Percentiles rank a stretch among this genome's conserved stretches.
Evolutionary conservation across 2,797 vertebrate genomes (phyloP).

Genomic region (Cryptoblepharus egeriae): DNA sequence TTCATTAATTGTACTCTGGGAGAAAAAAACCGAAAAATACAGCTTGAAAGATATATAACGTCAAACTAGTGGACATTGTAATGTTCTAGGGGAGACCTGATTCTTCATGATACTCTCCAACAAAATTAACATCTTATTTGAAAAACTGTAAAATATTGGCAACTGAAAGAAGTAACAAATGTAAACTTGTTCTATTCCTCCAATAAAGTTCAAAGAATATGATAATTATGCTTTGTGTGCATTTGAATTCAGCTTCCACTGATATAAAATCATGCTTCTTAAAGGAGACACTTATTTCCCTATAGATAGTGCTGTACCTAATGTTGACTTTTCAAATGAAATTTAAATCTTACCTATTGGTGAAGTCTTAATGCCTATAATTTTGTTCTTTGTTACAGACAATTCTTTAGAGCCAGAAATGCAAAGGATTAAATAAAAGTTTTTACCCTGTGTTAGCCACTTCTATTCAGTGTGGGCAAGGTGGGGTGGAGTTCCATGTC

Average conservation of each 20-base stretch:
- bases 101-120: conserved; percentile 34
- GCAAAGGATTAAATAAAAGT: not conserved
- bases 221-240: conserved; percentile 28
- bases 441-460: not conserved
- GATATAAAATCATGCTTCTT: conserved; percentile 23
- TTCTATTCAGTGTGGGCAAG: not conserved
- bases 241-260: conserved; percentile 34
- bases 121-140: conserved; percentile 35
- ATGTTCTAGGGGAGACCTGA: conserved; percentile 35
- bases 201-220: conserved; percentile 14
- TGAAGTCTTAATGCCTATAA: not conserved
- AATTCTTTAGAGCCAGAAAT: conserved; percentile 3
- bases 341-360: conserved; percentile 14
- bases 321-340: conserved; percentile 5
- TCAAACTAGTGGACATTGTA: conserved; percentile 9
- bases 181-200: conserved; percentile 29
- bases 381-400: conserved; percentile 43
- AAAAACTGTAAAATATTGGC: conserved; percentile 38
- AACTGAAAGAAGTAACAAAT: conserved; percentile 40
- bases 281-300: conserved; percentile 43
- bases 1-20: conserved; percentile 13
- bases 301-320: conserved; percentile 9
- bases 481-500: too few relatives aligned
- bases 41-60: conserved; percentile 30
- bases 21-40: conserved; percentile 15